Evolutionary conservation across 2,113 vertebrate genomes (phyloP).

Genomic region (Heterotilapia buettikoferi): DNA sequence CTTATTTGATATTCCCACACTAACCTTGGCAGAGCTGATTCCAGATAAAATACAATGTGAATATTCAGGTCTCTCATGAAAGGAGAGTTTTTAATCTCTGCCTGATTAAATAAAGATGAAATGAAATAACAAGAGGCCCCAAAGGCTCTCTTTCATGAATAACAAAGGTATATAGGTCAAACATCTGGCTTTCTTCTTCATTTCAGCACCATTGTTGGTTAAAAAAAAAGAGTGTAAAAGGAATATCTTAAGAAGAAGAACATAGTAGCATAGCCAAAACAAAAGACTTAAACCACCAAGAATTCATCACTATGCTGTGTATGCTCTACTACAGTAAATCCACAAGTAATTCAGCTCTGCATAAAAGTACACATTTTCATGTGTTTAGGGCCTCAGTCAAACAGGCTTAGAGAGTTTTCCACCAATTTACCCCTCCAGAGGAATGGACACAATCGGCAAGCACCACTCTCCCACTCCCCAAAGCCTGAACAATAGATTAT

Average conservation of each 20-base stretch:
- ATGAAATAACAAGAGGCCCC: not conserved
- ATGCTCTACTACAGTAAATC: not conserved
- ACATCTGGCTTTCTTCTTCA: not conserved
- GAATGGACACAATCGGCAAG: not conserved
- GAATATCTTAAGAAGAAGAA: not conserved
- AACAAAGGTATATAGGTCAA: not conserved
- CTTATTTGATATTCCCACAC: not conserved
- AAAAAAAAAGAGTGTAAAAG: not conserved
- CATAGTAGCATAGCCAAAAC: rapidly evolving
- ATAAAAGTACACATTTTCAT: not conserved
- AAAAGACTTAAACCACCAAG: not conserved
- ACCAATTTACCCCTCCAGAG: not conserved
- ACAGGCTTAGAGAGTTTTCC: not conserved
- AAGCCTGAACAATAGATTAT: not conserved
- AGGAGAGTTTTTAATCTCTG: not conserved
- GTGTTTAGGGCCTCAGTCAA: not conserved
- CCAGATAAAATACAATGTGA: not conserved
- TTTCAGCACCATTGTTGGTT: not conserved
- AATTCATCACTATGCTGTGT: not conserved
- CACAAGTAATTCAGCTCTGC: not conserved
- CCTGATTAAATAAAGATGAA: not conserved
- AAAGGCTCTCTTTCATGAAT: not conserved
- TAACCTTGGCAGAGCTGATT: not conserved
- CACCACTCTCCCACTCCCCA: not conserved
- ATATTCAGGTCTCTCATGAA: not conserved